Base-by-base conservation (phyloP, 2,888 invertebrate species). In the Pristionchus maxplancki region DNA sequence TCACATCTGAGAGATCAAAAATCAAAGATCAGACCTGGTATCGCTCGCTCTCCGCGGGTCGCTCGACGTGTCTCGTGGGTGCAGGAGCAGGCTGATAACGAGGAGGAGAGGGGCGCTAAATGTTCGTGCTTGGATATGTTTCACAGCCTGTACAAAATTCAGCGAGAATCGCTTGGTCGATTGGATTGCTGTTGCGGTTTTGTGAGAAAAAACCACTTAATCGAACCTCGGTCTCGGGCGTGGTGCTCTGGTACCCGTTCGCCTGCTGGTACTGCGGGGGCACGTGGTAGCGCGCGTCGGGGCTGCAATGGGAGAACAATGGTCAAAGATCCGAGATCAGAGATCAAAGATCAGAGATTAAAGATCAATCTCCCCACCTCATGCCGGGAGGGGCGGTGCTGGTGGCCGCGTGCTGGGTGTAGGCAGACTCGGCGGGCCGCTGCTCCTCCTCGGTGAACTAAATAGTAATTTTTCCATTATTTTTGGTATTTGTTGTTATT, bases 301-400 rank as follows among this genome's bases (percentile, higher is more conserved):
- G 40, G 44, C 44, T 48, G 28, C 8, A 78, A 58, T 1, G n/a
- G 24, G n/a, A 58, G 53, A 17, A 13, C 53, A 58, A n/a, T n/a
- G n/a, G n/a, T 58, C 5, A 6, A 17, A 24, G 3, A 1, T 9
- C 44, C 6, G 44, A 44, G 44, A 11, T 44, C 44, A 44, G 44
- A 44, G 58, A 58, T 58, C 58, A 17, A 58, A 13, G 5, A 17
- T 58, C 24, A 58, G 58, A 24, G 11, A 58, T 24, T 58, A n/a
- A 58, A 58, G 58, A 24, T 58, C n/a, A 28, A 74, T n/a, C n/a
- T n/a, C n/a, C n/a, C 71, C 31, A 83, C 82, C 82, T 83, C 82
- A 83, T 83, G 50, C 82, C 82, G 53, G 82, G 82, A 11, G 82
- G 82, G 31, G 53, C 53, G 9, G 82, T 83, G 53, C 53, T 83